Conservation (phyloP, 1,140 invertebrate species). For the Drosophila grimshawi region DNA sequence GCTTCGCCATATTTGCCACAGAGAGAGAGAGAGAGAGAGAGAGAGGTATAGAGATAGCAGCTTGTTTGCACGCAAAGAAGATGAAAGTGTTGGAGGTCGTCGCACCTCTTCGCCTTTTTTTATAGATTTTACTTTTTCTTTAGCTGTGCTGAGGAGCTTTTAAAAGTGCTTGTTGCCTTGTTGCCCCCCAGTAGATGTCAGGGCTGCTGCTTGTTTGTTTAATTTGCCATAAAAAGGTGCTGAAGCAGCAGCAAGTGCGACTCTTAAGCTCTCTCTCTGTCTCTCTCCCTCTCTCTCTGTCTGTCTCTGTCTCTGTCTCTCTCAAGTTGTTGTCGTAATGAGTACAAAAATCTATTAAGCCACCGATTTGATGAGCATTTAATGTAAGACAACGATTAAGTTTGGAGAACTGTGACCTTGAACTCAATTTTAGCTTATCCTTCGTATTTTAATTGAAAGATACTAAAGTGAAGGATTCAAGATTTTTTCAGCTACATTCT, state of each 20-base stretch:
- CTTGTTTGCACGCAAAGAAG: constrained; percentile 65
- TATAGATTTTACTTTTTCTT: constrained; percentile 59
- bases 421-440: too few relatives aligned
- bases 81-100: constrained; percentile 77
- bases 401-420: too few relatives aligned
- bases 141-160: background rate
- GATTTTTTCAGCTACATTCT: too few relatives aligned
- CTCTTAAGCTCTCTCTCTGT: background rate
- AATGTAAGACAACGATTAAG: too few relatives aligned
- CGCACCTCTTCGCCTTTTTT: constrained; percentile 36
- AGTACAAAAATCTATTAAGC: too few relatives aligned
- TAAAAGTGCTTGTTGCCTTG: background rate
- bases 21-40: background rate
- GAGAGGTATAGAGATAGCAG: constrained; percentile 3
- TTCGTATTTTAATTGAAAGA: too few relatives aligned
- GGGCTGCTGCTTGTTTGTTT: constrained; percentile 21
- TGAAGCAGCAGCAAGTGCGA: background rate
- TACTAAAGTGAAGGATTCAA: too few relatives aligned
- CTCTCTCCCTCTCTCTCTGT: too few relatives aligned
- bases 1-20: constrained; percentile 30
- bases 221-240: constrained; percentile 30
- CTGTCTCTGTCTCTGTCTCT: too few relatives aligned
- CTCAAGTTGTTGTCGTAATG: too few relatives aligned
- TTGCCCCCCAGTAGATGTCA: constrained; percentile 11
- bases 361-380: too few relatives aligned